Conservation (phyloP, 2,113 vertebrate species). For the Brachirus orientalis region DNA sequence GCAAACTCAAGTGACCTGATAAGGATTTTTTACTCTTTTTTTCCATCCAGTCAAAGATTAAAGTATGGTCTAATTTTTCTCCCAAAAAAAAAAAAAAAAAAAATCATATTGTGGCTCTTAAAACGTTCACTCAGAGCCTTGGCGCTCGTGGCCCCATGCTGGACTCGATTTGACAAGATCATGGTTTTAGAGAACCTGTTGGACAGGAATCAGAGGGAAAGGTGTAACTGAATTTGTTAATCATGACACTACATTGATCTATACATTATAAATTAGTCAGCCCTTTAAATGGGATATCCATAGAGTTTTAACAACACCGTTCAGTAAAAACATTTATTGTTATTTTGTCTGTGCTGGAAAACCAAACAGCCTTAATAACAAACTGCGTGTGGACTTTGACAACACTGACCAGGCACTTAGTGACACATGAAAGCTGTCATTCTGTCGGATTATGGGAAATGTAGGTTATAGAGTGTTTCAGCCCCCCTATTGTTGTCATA, state of each 20-base stretch:
- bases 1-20: slow-evolving; percentile 61
- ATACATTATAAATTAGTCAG: neutral
- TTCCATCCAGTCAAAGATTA: slow-evolving; percentile 46
- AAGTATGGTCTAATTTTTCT: slow-evolving; percentile 66
- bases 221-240: slow-evolving; percentile 23
- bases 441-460: too few species aligned
- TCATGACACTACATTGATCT: slow-evolving; percentile 1
- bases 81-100: slow-evolving; percentile 67
- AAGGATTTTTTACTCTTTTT: slow-evolving; percentile 57
- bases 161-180: slow-evolving; percentile 69
- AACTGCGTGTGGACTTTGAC: too few species aligned
- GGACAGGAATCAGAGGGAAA: slow-evolving; percentile 47
- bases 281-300: too few species aligned
- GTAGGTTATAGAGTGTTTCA: too few species aligned
- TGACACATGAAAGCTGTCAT: too few species aligned
- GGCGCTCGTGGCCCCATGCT: slow-evolving; percentile 41
- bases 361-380: too few species aligned
- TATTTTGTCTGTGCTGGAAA: too few species aligned
- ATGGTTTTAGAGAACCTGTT: slow-evolving; percentile 53
- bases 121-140: slow-evolving; percentile 69
- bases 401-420: too few species aligned
- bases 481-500: too few species aligned
- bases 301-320: too few species aligned
- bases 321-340: too few species aligned
- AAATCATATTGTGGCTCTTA: slow-evolving; percentile 63